Base-by-base conservation (phyloP, 2,113 vertebrate species). In the Sialia sialis region DNA sequence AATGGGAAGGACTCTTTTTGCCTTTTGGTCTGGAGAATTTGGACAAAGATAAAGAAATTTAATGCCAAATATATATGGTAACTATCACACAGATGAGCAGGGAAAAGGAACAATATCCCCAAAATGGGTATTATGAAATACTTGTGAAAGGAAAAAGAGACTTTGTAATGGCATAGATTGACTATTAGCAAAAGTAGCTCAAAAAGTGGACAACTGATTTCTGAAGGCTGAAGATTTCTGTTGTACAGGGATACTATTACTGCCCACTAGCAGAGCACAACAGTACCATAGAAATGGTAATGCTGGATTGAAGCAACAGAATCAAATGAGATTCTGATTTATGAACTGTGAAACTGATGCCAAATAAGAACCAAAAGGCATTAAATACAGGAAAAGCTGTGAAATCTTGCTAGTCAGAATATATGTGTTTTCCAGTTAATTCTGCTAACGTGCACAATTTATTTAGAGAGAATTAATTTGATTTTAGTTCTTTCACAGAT, bases 401-500 rank as follows among this genome's bases (percentile, higher is more conserved):
- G 13, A 70, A 83, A n/a, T 56, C 38, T 78, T 76, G 3, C 17
- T 83, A 87, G 49, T 81, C 44, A 62, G 55, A 60, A 59, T 66
- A 32, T n/a, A 59, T 54, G 9, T 72, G 23, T 93, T 94, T 90
- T 89, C 23, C 41, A 59, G 29, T 77, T 94, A 29, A 64, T 78
- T 93, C 29, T 72, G 26, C 51, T 94, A 83, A 67, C 6, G 1
- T 78, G 48, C 5, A 6, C 13, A 54, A 17, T 64, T 34, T 15
- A 39, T 83, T 80, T 89, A 48, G 29, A 56, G 25, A 73, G 10
- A 85, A 43, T 62, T 78, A 90, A 90, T 95, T 86, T 87, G 15
- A 73, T 79, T 89, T 95, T 73, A 89, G 51, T 84, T 43, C 26
- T 86, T 86, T 69, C 68, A 69, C 23, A 84, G 78, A 75, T 66